Conservation (phyloP, 2,888 invertebrate genomes). For the Ormyrus nitidulus region DNA sequence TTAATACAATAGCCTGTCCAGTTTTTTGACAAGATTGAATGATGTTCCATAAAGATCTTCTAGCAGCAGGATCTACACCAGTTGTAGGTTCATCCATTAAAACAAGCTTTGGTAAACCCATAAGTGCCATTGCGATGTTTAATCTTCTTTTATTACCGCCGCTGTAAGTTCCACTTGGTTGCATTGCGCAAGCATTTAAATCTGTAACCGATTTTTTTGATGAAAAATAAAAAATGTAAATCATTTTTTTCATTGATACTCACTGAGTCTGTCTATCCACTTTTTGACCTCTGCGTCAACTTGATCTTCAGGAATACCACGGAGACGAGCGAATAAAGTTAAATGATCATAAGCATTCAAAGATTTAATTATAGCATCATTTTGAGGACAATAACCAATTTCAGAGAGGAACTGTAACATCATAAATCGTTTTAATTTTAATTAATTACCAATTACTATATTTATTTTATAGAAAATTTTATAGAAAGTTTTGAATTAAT, state of each 20-base stretch:
- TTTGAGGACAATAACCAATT: constrained; percentile 94
- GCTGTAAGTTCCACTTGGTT: constrained; percentile 77
- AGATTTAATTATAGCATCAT: constrained; percentile 85
- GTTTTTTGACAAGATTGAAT: constrained; percentile 76
- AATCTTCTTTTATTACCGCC: constrained; percentile 89
- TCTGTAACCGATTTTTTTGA: constrained; percentile 59
- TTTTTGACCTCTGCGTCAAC: constrained; percentile 75
- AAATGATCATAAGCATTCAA: constrained; percentile 86
- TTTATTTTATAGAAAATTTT: too few relatives aligned
- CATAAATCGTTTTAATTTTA: background rate
- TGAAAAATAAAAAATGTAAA: background rate
- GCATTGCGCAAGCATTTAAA: constrained; percentile 67
- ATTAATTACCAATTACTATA: too few relatives aligned
- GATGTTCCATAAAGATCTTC: constrained; percentile 81
- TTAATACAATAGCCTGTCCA: constrained; percentile 80
- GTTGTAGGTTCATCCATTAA: constrained; percentile 86
- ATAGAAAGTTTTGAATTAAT: too few relatives aligned
- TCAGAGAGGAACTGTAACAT: constrained; percentile 21
- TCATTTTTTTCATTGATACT: constrained; percentile 52
- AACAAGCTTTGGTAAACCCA: constrained; percentile 82
- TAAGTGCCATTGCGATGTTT: constrained; percentile 85
- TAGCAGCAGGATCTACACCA: constrained; percentile 83
- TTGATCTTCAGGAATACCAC: constrained; percentile 78
- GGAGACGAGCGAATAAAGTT: constrained; percentile 81
- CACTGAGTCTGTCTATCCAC: constrained; percentile 78